Evolutionary conservation across 2,888 invertebrate genomes (phyloP).

Genomic region (Mantis religiosa): DNA sequence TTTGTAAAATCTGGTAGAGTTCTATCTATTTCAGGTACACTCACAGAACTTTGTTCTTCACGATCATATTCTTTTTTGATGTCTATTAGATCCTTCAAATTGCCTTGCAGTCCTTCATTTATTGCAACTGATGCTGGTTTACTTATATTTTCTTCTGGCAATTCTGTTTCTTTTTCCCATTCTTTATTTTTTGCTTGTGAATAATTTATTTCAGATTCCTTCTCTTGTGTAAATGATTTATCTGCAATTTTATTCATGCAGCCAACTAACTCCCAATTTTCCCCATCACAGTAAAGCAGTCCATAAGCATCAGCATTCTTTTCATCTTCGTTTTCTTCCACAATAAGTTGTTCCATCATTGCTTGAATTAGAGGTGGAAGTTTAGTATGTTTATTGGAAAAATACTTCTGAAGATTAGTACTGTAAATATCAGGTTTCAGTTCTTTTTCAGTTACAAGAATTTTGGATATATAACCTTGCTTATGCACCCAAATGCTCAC

Average conservation of each 20-base stretch:
- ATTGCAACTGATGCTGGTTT: background rate
- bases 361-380: background rate
- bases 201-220: background rate
- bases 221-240: background rate
- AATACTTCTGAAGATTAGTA: background rate
- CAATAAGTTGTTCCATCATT: background rate
- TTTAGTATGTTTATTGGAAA: background rate
- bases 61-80: background rate
- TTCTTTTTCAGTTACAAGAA: background rate
- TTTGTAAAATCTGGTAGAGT: background rate
- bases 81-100: background rate
- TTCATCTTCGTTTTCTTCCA: conserved; percentile 9
- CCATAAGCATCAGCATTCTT: conserved; percentile 24
- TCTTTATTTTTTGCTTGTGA: background rate
- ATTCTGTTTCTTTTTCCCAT: background rate
- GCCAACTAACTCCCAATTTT: conserved; percentile 30
- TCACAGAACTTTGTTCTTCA: background rate
- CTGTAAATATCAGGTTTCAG: conserved; percentile 21
- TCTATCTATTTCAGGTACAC: background rate
- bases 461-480: background rate
- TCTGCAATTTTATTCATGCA: conserved; percentile 1
- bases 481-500: conserved; percentile 2
- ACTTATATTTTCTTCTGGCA: background rate
- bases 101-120: background rate
- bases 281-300: conserved; percentile 29